Evolutionary conservation across 2,113 vertebrate species (phyloP).

Genomic region (Nematolebias whitei): DNA sequence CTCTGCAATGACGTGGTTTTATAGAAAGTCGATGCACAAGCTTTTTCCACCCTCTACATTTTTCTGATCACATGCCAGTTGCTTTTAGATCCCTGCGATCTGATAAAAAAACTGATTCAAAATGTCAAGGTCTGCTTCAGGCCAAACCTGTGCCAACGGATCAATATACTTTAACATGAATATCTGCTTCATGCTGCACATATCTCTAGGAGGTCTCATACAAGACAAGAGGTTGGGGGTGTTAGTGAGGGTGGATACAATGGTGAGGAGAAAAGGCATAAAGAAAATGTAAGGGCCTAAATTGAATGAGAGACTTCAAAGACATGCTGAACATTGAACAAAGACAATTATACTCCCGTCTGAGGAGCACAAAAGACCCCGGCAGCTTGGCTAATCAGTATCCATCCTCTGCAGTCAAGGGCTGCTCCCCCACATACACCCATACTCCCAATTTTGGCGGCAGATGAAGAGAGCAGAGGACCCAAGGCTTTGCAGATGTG

Average conservation of each 20-base stretch:
- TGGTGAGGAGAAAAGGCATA: conserved; percentile 8
- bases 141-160: background rate
- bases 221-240: conserved; percentile 32
- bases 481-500: conserved; percentile 45
- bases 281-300: conserved; percentile 59
- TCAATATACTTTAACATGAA: conserved; percentile 1
- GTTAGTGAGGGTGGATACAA: conserved; percentile 8
- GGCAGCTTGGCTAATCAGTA: conserved; percentile 71
- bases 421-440: conserved; percentile 38
- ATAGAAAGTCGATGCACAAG: conserved; percentile 4
- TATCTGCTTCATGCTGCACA: background rate
- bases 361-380: conserved; percentile 71
- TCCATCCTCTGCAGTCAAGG: conserved; percentile 69
- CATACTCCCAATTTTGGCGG: conserved; percentile 29
- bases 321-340: conserved; percentile 65
- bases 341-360: conserved; percentile 72
- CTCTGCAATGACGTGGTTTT: conserved; percentile 10
- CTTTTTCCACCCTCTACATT: conserved; percentile 15
- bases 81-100: conserved; percentile 13
- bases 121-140: conserved; percentile 11
- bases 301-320: conserved; percentile 77
- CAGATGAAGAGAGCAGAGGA: conserved; percentile 51
- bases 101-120: conserved; percentile 15
- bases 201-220: conserved; percentile 46
- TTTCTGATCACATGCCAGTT: background rate